These are phyloP conservation scores for Poeciliopsis presidionis DNA, from an alignment of 2,797 vertebrate genomes.

Conservation along the genomic window DNA sequence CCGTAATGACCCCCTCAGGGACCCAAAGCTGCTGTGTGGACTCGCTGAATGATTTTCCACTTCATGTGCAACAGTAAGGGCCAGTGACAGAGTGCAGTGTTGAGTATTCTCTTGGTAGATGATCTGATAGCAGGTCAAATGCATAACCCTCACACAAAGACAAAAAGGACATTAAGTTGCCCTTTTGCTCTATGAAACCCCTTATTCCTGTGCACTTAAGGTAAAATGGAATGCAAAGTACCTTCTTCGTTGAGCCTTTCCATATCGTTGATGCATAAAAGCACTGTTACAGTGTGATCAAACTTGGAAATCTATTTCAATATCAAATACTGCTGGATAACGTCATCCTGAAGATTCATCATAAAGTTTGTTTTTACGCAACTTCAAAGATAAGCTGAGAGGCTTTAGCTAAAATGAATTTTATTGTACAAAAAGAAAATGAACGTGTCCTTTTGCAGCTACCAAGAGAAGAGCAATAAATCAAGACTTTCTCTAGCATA, in stretches of 20 bases:
- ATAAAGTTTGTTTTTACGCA: background rate
- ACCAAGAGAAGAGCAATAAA: background rate
- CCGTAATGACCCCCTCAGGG: constrained; percentile 83
- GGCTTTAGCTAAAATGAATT: background rate
- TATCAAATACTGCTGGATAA: background rate
- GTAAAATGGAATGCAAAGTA: constrained; percentile 26
- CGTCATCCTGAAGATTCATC: background rate
- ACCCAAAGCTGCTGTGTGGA: constrained; percentile 68
- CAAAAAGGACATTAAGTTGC: constrained; percentile 52
- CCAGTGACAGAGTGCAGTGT: constrained; percentile 45
- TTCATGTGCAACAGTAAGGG: constrained; percentile 69
- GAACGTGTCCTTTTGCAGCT: background rate
- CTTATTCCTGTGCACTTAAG: constrained; percentile 30
- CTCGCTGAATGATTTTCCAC: constrained; percentile 68
- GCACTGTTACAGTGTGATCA: background rate
- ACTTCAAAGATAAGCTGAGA: background rate
- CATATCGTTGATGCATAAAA: constrained; percentile 27
- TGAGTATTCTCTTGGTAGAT: constrained; percentile 56
- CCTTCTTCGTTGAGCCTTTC: background rate
- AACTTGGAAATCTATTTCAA: background rate
- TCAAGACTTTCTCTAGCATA: background rate
- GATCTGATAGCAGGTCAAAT: constrained; percentile 37
- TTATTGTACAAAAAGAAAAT: background rate
- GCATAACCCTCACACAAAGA: constrained; percentile 49
- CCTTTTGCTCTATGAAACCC: constrained; percentile 24